These are phyloP conservation scores for Loxodonta africana DNA, from an alignment of 2,113 vertebrate genomes.

Conservation along the genomic window DNA sequence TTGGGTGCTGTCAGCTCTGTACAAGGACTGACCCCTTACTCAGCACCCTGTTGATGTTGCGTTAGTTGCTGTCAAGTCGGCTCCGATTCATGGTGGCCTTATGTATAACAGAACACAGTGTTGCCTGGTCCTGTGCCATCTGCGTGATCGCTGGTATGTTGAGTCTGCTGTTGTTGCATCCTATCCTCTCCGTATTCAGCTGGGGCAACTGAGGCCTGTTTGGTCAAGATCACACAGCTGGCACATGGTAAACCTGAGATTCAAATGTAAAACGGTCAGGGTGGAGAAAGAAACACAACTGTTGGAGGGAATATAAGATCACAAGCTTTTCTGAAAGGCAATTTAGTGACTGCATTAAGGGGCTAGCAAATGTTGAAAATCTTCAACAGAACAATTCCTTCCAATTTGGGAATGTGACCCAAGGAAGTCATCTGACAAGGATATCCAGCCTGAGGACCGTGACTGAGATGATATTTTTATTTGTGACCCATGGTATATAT, in stretches of 20 bases:
- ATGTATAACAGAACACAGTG: no score
- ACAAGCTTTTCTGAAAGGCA: background rate
- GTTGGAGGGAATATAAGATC: no score
- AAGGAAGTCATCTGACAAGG: background rate
- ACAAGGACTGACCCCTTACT: background rate
- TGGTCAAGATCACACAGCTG: background rate
- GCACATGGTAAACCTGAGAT: background rate
- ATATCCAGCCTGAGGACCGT: no score
- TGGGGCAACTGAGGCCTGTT: background rate
- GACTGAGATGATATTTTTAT: background rate
- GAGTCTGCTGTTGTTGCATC: no score
- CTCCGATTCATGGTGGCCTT: no score
- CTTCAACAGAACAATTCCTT: background rate
- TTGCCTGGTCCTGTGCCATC: no score
- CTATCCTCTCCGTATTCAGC: no score
- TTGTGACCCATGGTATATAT: background rate
- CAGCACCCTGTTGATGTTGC: no score
- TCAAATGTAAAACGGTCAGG: background rate
- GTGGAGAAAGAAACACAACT: background rate
- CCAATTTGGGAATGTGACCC: background rate
- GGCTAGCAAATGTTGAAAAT: background rate
- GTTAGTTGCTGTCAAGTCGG: no score
- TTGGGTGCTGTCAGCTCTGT: background rate
- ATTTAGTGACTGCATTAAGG: background rate
- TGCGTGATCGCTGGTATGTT: no score